Percentiles rank a stretch among this genome's conserved stretches.
phyloP scores from a whole-genome alignment of 2,797 vertebrate genomes.

The Numenius phaeopus region DNA sequence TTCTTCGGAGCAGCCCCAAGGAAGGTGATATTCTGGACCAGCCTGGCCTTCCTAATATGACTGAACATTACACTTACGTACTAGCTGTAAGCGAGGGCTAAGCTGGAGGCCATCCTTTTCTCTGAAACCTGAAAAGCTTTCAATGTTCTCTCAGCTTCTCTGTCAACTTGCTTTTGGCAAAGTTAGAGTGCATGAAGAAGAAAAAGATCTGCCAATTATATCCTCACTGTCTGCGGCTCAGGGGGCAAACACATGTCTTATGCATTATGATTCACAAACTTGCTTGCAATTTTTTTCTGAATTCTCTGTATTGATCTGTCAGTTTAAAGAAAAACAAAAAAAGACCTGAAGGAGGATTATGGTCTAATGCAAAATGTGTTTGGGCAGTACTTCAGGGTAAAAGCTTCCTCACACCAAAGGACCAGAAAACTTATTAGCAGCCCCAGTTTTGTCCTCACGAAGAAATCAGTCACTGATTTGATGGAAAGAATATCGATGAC shows the following conservation, averaged over 20 bases:
- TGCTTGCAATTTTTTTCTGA: background rate
- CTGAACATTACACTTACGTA: background rate
- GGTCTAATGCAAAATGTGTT: background rate
- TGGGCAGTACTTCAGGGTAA: background rate
- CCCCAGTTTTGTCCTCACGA: background rate
- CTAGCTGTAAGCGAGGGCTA: background rate
- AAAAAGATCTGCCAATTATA: slow-evolving; percentile 44
- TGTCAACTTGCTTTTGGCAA: slow-evolving; percentile 27
- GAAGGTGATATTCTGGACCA: background rate
- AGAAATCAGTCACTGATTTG: background rate
- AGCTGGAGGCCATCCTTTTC: background rate
- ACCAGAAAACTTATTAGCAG: background rate
- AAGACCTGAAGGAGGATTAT: background rate
- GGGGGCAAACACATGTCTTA: background rate
- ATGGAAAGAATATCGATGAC: background rate
- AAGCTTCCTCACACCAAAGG: background rate
- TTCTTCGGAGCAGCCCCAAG: background rate
- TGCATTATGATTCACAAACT: slow-evolving; percentile 28
- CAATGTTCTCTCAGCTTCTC: slow-evolving; percentile 19
- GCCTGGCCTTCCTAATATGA: background rate
- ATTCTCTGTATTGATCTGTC: background rate
- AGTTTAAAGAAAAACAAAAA: background rate
- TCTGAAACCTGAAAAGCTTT: background rate
- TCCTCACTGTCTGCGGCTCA: background rate
- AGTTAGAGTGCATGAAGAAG: slow-evolving; percentile 23